These are phyloP conservation scores for Trichechus manatus DNA, from an alignment of 2,113 vertebrate genomes.

Conservation along the genomic window DNA sequence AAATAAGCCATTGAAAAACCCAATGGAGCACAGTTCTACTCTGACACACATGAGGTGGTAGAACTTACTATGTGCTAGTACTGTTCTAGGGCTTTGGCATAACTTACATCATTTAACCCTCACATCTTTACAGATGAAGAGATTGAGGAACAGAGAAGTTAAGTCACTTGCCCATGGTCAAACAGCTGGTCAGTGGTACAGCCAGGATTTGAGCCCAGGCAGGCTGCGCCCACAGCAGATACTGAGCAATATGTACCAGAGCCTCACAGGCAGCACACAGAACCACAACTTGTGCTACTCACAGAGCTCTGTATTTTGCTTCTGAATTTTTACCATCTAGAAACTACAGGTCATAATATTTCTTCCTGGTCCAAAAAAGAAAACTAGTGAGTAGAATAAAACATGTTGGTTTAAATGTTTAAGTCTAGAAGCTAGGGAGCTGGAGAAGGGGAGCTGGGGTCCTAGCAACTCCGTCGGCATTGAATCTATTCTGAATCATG, in stretches of 20 bases:
- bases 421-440: neutral
- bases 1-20: neutral
- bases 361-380: slow-evolving; percentile 23
- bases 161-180: neutral
- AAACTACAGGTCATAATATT: slow-evolving; percentile 36
- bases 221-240: neutral
- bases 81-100: neutral
- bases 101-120: neutral
- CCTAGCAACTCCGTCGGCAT: neutral
- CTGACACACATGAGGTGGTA: neutral
- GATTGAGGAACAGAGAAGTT: neutral
- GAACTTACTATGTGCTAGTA: neutral
- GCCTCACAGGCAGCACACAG: neutral
- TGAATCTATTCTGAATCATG: neutral
- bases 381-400: neutral
- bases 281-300: neutral
- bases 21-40: neutral
- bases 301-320: slow-evolving; percentile 8
- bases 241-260: neutral
- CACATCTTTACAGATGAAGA: neutral
- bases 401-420: neutral
- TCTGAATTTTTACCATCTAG: neutral
- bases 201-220: neutral
- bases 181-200: neutral
- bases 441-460: neutral